Percentiles rank a stretch among this genome's conserved stretches.
These are phyloP conservation scores for Ladona fulva DNA, from an alignment of 1,140 invertebrate species.

Conservation along the genomic window DNA sequence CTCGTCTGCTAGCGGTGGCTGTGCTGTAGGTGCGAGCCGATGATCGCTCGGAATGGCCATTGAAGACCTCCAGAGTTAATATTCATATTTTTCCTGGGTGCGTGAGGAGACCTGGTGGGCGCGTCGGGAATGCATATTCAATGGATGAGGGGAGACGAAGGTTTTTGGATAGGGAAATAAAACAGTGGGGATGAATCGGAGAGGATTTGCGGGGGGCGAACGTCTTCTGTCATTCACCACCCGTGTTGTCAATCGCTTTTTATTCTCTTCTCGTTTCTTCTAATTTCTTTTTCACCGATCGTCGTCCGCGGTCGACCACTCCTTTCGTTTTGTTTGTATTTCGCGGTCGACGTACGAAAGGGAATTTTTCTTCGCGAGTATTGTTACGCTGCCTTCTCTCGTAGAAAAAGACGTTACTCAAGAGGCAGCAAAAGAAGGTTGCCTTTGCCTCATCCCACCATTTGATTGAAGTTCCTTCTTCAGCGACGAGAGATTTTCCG, in stretches of 20 bases:
- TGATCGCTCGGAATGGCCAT: conserved; percentile 43
- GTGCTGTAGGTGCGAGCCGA: conserved; percentile 29
- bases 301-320: not conserved
- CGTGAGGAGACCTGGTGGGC: not conserved
- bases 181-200: not conserved
- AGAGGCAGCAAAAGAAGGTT: too few species aligned
- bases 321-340: not conserved
- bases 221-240: not conserved
- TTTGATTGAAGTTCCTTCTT: too few species aligned
- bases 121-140: not conserved
- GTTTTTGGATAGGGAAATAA: not conserved
- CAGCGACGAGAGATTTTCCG: too few species aligned
- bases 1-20: not conserved
- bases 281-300: not conserved
- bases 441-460: too few species aligned
- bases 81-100: not conserved
- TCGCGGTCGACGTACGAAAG: not conserved
- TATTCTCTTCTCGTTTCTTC: not conserved
- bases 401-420: too few species aligned
- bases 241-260: not conserved
- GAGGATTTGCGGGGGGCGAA: not conserved
- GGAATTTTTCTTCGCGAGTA: not conserved
- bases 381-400: too few species aligned
- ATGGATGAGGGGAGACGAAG: too few species aligned
- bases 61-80: not conserved